Evolutionary conservation across 1,140 invertebrate genomes (phyloP).

Genomic region (Cherax destructor): DNA sequence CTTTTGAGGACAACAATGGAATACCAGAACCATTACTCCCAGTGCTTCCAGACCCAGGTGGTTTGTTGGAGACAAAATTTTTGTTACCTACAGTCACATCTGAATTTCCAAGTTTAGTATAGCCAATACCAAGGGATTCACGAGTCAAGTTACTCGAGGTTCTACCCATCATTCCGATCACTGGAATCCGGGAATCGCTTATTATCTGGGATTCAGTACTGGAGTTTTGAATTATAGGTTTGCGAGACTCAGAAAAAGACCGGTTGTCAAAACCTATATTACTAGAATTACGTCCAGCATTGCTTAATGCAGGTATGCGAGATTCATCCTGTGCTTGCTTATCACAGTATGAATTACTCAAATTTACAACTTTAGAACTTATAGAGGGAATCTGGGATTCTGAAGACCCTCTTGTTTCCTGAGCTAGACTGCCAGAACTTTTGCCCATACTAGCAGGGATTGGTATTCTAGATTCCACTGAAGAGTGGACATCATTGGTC

Average conservation of each 20-base stretch:
- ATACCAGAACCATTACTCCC: conserved; percentile 22
- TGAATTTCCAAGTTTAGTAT: neutral
- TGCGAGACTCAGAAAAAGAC: conserved; percentile 7
- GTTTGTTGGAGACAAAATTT: neutral
- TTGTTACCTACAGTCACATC: neutral
- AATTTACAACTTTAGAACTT: neutral
- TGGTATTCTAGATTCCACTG: conserved; percentile 14
- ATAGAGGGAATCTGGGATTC: conserved; percentile 14
- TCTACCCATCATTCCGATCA: conserved; percentile 1
- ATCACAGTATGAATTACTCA: neutral
- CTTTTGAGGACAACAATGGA: conserved; percentile 22
- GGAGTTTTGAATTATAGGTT: neutral
- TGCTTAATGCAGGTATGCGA: conserved; percentile 26
- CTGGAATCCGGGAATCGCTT: conserved; percentile 33
- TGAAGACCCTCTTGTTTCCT: conserved; percentile 3
- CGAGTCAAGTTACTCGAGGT: conserved; percentile 5
- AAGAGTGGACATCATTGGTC: neutral
- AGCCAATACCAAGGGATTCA: neutral
- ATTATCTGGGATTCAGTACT: neutral
- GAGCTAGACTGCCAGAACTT: neutral
- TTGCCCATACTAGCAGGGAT: neutral
- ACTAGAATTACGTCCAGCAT: conserved; percentile 1
- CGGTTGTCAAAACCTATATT: neutral
- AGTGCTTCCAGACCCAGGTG: neutral
- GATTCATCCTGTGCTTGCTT: conserved; percentile 13